These are phyloP conservation scores for Electrona antarctica DNA, from an alignment of 2,113 vertebrate genomes.

Conservation along the genomic window DNA sequence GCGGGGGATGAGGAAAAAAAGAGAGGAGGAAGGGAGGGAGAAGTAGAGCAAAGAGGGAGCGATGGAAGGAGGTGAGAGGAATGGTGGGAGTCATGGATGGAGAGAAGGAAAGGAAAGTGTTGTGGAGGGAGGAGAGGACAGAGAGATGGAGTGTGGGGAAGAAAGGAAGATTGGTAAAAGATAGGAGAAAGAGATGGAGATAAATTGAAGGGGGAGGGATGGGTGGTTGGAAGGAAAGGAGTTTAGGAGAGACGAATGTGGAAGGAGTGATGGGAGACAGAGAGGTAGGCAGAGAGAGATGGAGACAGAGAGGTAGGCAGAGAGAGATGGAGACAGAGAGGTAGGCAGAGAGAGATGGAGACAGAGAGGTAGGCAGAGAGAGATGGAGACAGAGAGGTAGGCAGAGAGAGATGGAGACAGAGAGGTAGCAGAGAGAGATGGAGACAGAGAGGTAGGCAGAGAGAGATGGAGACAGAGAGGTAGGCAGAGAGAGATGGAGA, in stretches of 20 bases:
- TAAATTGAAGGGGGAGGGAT: too few species aligned
- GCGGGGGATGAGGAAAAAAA: neutral
- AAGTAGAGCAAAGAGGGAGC: neutral
- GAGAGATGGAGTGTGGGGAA: neutral
- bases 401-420: neutral
- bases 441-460: too few species aligned
- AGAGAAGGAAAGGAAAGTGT: neutral
- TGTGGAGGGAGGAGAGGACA: neutral
- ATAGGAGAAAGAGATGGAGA: neutral
- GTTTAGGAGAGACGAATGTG: neutral
- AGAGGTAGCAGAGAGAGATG: too few species aligned
- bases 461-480: neutral
- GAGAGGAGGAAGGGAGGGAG: neutral
- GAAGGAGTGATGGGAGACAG: neutral
- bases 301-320: neutral
- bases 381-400: too few species aligned
- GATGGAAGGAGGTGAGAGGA: neutral
- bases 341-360: too few species aligned
- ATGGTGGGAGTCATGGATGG: neutral
- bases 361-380: neutral
- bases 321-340: too few species aligned
- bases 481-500: too few species aligned
- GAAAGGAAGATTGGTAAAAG: conserved; percentile 4
- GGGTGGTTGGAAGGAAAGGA: too few species aligned
- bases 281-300: neutral